Evolutionary conservation across 1,140 invertebrate genomes (phyloP).

Genomic region (Galleria mellonella): DNA sequence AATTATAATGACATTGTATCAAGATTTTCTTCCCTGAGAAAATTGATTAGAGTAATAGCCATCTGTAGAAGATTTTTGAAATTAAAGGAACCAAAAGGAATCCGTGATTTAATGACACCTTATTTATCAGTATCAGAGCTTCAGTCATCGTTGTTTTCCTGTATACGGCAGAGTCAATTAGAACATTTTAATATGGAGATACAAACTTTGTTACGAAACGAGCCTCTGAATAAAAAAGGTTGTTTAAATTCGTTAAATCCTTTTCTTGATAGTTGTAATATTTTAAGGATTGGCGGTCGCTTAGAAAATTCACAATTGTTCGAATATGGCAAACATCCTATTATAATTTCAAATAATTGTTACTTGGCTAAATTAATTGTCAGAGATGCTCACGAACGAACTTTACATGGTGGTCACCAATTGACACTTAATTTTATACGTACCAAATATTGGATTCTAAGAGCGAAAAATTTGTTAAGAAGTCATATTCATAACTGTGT

Average conservation of each 20-base stretch:
- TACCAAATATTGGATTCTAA: conserved; percentile 20
- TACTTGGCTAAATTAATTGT: conserved; percentile 23
- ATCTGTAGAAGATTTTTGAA: neutral
- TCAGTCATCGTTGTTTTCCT: neutral
- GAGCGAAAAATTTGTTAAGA: neutral
- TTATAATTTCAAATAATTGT: conserved; percentile 19
- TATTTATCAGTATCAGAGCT: neutral
- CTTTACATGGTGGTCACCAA: conserved; percentile 32
- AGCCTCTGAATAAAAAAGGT: neutral
- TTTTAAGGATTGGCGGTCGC: neutral
- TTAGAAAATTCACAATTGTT: neutral
- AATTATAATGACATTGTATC: neutral
- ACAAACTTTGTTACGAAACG: neutral
- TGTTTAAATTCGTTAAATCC: neutral
- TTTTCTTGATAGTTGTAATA: neutral
- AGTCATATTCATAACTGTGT: conserved; percentile 20
- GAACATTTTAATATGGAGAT: neutral
- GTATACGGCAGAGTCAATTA: neutral
- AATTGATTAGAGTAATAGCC: neutral
- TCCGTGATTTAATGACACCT: neutral
- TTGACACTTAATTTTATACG: conserved; percentile 19
- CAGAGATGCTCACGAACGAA: conserved; percentile 22
- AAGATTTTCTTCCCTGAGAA: neutral
- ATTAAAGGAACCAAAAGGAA: neutral
- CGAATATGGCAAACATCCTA: conserved; percentile 33